These are phyloP conservation scores for Macrocentrus cingulum DNA, from an alignment of 1,140 invertebrate genomes.

Conservation along the genomic window DNA sequence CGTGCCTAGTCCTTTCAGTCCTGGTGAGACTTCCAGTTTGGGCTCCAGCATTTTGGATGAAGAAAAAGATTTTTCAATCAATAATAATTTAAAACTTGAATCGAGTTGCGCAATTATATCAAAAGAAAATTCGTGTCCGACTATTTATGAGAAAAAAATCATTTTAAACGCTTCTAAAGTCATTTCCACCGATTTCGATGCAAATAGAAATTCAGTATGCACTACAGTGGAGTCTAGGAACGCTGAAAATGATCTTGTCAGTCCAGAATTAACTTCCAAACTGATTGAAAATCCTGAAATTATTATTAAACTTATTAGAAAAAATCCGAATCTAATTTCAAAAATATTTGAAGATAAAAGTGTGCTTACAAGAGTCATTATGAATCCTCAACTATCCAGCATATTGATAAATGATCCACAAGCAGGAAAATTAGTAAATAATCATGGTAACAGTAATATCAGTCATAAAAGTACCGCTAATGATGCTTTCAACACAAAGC, in stretches of 20 bases:
- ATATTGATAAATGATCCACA: conserved; percentile 45
- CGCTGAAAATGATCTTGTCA: too few relatives aligned
- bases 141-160: neutral
- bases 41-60: conserved; percentile 53
- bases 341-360: conserved; percentile 48
- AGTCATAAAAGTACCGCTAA: conserved; percentile 13
- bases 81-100: conserved; percentile 15
- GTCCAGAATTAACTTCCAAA: conserved; percentile 31
- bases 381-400: conserved; percentile 36
- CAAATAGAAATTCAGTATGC: too few relatives aligned
- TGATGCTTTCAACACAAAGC: conserved; percentile 29
- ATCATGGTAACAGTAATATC: neutral
- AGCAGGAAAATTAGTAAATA: conserved; percentile 33
- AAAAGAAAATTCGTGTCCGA: conserved; percentile 3
- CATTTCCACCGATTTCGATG: too few relatives aligned
- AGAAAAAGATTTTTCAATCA: conserved; percentile 43
- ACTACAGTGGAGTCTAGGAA: too few relatives aligned
- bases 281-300: conserved; percentile 33
- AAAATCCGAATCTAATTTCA: conserved; percentile 41
- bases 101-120: conserved; percentile 9
- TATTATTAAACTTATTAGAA: conserved; percentile 38
- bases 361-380: conserved; percentile 47
- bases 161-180: neutral
- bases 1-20: conserved; percentile 54
- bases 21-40: conserved; percentile 46